These are phyloP conservation scores for Dichetophora obliterata DNA, from an alignment of 2,888 invertebrate genomes.

Conservation along the genomic window DNA sequence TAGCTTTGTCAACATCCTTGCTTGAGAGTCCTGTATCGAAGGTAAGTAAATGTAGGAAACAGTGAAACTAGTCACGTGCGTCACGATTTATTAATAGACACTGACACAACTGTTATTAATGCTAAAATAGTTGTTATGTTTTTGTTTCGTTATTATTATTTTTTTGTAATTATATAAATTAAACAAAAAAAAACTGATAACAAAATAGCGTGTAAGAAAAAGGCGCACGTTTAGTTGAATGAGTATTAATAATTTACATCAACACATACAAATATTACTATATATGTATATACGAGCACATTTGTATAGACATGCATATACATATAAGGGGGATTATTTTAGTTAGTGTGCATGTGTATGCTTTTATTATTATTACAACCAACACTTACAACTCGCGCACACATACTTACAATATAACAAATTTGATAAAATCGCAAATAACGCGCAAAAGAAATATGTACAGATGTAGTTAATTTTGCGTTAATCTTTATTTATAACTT, in stretches of 20 bases:
- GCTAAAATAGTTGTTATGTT: not conserved
- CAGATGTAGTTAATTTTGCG: not conserved
- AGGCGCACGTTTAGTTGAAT: not conserved
- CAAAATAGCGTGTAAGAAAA: not conserved
- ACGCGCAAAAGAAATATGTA: not conserved
- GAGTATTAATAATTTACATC: not conserved
- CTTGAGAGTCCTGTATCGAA: not conserved
- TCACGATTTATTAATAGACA: conserved; percentile 46
- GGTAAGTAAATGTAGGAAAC: not conserved
- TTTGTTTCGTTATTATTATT: not conserved
- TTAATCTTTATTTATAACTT: not conserved
- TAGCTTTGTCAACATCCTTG: not conserved
- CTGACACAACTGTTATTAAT: not conserved
- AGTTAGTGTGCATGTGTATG: no score
- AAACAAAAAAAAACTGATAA: not conserved
- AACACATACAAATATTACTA: not conserved
- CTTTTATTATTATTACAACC: no score
- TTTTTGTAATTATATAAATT: not conserved
- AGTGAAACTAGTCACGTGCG: conserved; percentile 24
- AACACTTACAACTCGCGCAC: not conserved
- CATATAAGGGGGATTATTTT: no score
- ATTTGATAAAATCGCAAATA: not conserved
- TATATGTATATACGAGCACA: not conserved
- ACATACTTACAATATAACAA: not conserved
- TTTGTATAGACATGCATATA: no score